Evolutionary conservation across 2,113 vertebrate genomes (phyloP), one percentile per base, ranked within the genome.

Genomic region (Melanerpes formicivorus): DNA sequence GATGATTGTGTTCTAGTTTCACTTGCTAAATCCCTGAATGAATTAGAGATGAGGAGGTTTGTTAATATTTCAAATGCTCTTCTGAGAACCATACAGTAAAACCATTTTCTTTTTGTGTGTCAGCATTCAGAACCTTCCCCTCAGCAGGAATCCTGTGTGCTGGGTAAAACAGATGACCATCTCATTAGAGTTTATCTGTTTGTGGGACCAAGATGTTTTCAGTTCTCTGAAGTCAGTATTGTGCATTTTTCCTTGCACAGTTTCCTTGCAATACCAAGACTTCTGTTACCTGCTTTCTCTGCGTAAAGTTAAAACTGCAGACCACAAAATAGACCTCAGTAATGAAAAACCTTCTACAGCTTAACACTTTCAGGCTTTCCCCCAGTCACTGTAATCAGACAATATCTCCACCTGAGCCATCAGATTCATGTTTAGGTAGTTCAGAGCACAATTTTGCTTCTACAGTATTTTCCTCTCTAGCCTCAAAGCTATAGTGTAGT

Each of bases 81-180:
- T 69, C 63, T 83, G 63, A 84, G 30, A 95, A 86, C 55, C 23
- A 17, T 27, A 54, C 14, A 65, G n/a, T 67, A 70, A 84, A 88
- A 42, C 7, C 14, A 81, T 70, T 81, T 90, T 80, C 22, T 59
- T 29, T 86, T 87, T 63, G 71, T 37, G 15, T 64, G 50, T 54
- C 50, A 81, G 72, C 62, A 80, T 46, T 65, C 26, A 66, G 40
- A 75, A 73, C 19, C 81, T 88, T 65, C 60, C 23, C 26, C 19
- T 32, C 5, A 80, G 14, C 60, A 76, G 71, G 95, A 91, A 73
- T 65, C 44, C 13, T 37, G 32, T 26, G 90, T 84, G 4, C 21
- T 73, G 74, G 56, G 64, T 87, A 62, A 84, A 94, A 72, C 29
- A 94, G 74, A 90, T 89, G 75, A 82, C 86, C 88, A 92, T 94